Percentiles rank a stretch among this genome's conserved stretches.
These are phyloP conservation scores for Perccottus glenii DNA, from an alignment of 2,113 vertebrate genomes.

Conservation along the genomic window DNA sequence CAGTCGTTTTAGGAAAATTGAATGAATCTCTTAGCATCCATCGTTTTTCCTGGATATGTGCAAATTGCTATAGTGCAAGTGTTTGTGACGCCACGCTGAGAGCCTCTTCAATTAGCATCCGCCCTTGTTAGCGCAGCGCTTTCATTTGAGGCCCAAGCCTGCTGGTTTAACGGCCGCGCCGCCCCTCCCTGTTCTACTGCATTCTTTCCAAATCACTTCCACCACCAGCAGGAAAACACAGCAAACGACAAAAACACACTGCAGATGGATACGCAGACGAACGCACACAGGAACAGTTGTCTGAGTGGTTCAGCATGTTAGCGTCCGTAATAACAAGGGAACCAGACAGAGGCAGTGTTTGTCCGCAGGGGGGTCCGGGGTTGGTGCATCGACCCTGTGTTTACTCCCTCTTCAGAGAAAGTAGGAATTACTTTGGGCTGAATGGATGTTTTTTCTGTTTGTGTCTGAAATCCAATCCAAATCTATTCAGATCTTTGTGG, in stretches of 20 bases:
- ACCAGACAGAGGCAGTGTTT: slow-evolving; percentile 67
- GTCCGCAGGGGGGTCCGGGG: slow-evolving; percentile 53
- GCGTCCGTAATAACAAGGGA: slow-evolving; percentile 65
- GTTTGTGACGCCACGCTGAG: slow-evolving; percentile 62
- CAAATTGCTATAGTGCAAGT: slow-evolving; percentile 12
- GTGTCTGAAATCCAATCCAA: not conserved
- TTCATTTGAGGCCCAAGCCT: slow-evolving; percentile 71
- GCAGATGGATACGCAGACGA: slow-evolving; percentile 21
- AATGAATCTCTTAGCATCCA: not conserved
- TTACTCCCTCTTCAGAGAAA: slow-evolving; percentile 38
- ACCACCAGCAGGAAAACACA: slow-evolving; percentile 64
- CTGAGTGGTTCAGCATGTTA: slow-evolving; percentile 75
- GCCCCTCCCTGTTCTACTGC: slow-evolving; percentile 68
- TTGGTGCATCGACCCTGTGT: slow-evolving; percentile 33
- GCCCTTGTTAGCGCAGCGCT: slow-evolving; percentile 70
- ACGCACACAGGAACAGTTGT: slow-evolving; percentile 64
- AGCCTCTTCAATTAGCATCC: slow-evolving; percentile 74
- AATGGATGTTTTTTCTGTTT: slow-evolving; percentile 30
- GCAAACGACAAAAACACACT: slow-evolving; percentile 47
- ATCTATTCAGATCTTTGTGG: too few species aligned
- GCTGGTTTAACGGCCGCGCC: slow-evolving; percentile 72
- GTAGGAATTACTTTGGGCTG: slow-evolving; percentile 52
- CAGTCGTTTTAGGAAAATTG: not conserved
- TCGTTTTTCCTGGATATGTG: not conserved
- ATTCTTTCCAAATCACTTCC: slow-evolving; percentile 83